Evolutionary conservation across 2,888 invertebrate genomes (phyloP).

Genomic region (Dexiosoma caninum): DNA sequence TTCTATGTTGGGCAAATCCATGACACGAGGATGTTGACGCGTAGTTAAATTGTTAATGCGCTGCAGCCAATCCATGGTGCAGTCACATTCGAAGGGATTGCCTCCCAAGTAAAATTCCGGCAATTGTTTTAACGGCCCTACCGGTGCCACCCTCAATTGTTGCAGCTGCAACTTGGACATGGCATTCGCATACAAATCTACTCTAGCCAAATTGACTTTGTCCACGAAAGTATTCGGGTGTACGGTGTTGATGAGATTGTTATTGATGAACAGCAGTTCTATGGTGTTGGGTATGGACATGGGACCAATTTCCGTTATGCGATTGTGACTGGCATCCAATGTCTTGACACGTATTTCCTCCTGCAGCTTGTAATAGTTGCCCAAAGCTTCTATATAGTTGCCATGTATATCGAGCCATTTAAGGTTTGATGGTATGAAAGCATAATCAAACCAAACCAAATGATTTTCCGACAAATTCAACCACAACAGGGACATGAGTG

Average conservation of each 20-base stretch:
- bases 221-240: conserved; percentile 91
- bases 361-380: conserved; percentile 92
- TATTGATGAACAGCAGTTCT: conserved; percentile 91
- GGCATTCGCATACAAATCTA: conserved; percentile 94
- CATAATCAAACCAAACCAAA: conserved; percentile 95
- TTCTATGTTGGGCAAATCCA: conserved; percentile 93
- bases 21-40: conserved; percentile 90
- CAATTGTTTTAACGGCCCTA: conserved; percentile 82
- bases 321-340: conserved; percentile 94
- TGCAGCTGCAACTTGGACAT: conserved; percentile 89
- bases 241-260: conserved; percentile 89
- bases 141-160: conserved; percentile 86
- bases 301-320: conserved; percentile 88
- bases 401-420: conserved; percentile 95
- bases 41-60: conserved; percentile 91
- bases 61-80: conserved; percentile 97
- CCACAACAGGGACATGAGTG: conserved; percentile 89
- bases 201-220: conserved; percentile 89
- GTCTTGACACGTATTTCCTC: conserved; percentile 90
- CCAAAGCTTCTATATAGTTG: conserved; percentile 91
- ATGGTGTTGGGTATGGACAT: conserved; percentile 93
- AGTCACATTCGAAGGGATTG: conserved; percentile 96
- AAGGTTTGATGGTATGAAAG: conserved; percentile 91
- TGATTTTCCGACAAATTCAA: conserved; percentile 94
- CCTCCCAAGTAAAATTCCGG: conserved; percentile 95